A percentile compares a stretch with the other conserved stretches of the same genome.
phyloP scores from a whole-genome alignment of 2,797 vertebrate genomes.

The Staurois parvus region DNA sequence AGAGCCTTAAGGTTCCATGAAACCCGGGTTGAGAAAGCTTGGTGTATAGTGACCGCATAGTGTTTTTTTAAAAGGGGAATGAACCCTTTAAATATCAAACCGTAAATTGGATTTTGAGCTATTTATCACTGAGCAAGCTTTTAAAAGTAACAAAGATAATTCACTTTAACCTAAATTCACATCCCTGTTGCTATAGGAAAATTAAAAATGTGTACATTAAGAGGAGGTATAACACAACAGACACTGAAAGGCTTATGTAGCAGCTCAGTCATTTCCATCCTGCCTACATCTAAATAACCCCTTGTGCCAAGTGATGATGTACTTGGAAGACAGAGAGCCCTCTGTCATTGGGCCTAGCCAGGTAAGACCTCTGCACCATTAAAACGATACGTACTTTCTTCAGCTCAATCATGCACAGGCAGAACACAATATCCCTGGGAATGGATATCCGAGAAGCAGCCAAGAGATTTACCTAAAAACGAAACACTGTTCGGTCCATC shows the following conservation, averaged over 20 bases:
- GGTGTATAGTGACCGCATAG: too few relatives aligned
- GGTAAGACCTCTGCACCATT: constrained; percentile 15
- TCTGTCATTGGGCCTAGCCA: constrained; percentile 16
- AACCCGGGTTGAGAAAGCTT: too few relatives aligned
- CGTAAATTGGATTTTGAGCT: too few relatives aligned
- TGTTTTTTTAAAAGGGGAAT: too few relatives aligned
- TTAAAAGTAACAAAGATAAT: too few relatives aligned
- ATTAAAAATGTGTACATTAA: too few relatives aligned
- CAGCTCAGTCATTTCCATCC: not conserved
- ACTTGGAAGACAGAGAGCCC: constrained; percentile 21
- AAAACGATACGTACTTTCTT: not conserved
- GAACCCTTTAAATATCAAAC: too few relatives aligned
- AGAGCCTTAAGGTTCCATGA: too few relatives aligned
- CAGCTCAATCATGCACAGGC: constrained; percentile 13
- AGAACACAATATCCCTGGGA: constrained; percentile 39
- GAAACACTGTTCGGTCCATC: not conserved
- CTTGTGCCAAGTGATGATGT: constrained; percentile 26
- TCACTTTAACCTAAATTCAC: too few relatives aligned
- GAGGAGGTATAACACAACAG: not conserved
- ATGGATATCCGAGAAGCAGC: not conserved
- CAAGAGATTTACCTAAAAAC: not conserved
- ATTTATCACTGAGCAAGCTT: too few relatives aligned
- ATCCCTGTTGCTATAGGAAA: too few relatives aligned
- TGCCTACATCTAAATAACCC: constrained; percentile 11
- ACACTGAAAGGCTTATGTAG: not conserved